These are phyloP conservation scores for Drosophila nikananu DNA, from an alignment of 1,140 invertebrate species.

Conservation along the genomic window DNA sequence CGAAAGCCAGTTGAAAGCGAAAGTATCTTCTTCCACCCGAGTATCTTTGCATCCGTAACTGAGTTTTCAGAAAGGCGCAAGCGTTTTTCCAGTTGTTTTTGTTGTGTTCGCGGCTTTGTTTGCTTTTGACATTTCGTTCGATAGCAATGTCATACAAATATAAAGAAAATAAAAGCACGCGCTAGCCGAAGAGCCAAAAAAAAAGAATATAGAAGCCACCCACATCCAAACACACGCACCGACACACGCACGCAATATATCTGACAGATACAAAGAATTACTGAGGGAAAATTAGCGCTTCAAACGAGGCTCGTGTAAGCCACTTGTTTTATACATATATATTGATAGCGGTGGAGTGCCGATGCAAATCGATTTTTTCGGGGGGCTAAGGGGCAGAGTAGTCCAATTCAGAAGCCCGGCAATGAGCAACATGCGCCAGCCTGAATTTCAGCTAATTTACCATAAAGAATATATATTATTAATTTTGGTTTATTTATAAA, in stretches of 20 bases:
- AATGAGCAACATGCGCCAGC: constrained; percentile 19
- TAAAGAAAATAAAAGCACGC: constrained; percentile 76
- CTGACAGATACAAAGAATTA: constrained; percentile 34
- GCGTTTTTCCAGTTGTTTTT: constrained; percentile 62
- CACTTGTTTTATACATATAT: constrained; percentile 36
- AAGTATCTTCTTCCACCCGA: constrained; percentile 49
- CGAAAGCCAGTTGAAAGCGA: constrained; percentile 64
- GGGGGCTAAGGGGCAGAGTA: background rate
- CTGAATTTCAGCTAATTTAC: constrained; percentile 54
- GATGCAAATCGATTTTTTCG: constrained; percentile 35
- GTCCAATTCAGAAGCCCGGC: background rate
- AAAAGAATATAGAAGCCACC: constrained; percentile 47
- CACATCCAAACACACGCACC: constrained; percentile 43
- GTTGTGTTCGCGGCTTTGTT: constrained; percentile 63
- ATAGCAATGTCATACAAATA: constrained; percentile 81
- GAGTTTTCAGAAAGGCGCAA: constrained; percentile 53
- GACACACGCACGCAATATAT: constrained; percentile 29
- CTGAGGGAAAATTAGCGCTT: constrained; percentile 45
- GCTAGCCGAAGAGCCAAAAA: constrained; percentile 45
- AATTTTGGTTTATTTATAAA: constrained; percentile 67
- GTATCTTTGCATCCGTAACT: constrained; percentile 42
- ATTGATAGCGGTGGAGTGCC: constrained; percentile 44
- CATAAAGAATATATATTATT: constrained; percentile 61
- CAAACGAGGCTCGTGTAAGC: constrained; percentile 25
- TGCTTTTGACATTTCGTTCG: constrained; percentile 76